Percentiles rank a stretch among this genome's conserved stretches.
phyloP scores from a whole-genome alignment of 2,888 invertebrate species.

The Julus scanicus region DNA sequence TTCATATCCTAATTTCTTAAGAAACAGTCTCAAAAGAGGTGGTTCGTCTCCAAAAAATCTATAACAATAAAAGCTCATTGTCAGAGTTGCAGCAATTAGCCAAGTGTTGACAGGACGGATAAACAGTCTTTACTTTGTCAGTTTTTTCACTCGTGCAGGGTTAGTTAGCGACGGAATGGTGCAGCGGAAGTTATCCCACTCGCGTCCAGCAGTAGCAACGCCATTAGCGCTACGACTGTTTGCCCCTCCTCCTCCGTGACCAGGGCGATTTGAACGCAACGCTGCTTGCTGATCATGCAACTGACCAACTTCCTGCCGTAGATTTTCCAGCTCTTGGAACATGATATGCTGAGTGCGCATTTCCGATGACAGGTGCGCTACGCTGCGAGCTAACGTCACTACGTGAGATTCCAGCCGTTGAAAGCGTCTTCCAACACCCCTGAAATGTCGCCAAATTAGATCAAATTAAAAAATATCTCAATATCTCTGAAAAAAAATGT shows the following conservation, averaged over 20 bases:
- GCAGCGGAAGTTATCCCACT: conserved; percentile 60
- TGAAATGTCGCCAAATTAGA: background rate
- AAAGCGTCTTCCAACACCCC: conserved; percentile 85
- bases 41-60: conserved; percentile 92
- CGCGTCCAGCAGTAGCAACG: conserved; percentile 52
- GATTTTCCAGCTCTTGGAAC: conserved; percentile 87
- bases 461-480: too few relatives aligned
- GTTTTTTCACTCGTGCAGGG: conserved; percentile 85
- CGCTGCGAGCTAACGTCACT: conserved; percentile 87
- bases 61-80: conserved; percentile 7
- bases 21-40: conserved; percentile 86
- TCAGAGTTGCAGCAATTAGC: background rate
- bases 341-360: conserved; percentile 89
- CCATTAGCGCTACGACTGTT: background rate
- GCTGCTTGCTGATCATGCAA: conserved; percentile 70
- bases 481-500: too few relatives aligned
- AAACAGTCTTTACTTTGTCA: conserved; percentile 75
- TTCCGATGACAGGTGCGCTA: conserved; percentile 90
- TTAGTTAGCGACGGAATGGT: conserved; percentile 75
- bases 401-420: conserved; percentile 90
- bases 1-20: conserved; percentile 92
- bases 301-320: conserved; percentile 83
- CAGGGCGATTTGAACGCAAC: conserved; percentile 58
- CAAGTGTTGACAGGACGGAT: background rate
- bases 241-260: conserved; percentile 50